Conservation (phyloP, 1,140 invertebrate genomes). For the Hermetia illucens region DNA sequence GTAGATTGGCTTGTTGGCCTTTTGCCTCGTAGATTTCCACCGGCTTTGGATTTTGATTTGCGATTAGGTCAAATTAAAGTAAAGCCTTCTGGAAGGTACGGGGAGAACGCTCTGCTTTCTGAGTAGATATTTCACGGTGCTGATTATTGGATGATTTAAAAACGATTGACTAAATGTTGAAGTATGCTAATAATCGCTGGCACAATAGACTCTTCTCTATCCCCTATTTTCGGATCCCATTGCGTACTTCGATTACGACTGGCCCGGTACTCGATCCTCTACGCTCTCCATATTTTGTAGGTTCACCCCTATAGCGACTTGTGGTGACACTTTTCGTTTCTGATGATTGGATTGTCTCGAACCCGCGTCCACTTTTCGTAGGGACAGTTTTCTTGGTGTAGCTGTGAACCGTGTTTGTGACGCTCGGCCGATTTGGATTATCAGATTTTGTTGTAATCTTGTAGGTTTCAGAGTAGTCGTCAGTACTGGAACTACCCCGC, state of each 20-base stretch:
- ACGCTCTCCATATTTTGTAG: conserved; percentile 8
- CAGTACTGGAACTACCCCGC: conserved; percentile 44
- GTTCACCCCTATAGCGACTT: conserved; percentile 38
- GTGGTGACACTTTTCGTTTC: conserved; percentile 53
- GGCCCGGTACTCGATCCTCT: conserved; percentile 6
- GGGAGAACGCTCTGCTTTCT: too few species aligned
- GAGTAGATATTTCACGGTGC: too few species aligned
- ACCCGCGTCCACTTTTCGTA: conserved; percentile 37
- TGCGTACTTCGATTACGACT: conserved; percentile 12
- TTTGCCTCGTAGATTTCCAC: too few species aligned
- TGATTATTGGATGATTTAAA: too few species aligned
- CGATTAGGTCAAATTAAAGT: too few species aligned
- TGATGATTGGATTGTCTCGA: conserved; percentile 48
- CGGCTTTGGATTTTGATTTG: too few species aligned
- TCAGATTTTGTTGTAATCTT: conserved; percentile 28
- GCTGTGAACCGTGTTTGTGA: conserved; percentile 51
- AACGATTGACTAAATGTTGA: too few species aligned
- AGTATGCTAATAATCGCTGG: too few species aligned
- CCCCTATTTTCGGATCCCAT: too few species aligned
- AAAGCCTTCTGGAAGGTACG: too few species aligned
- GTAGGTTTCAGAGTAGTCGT: conserved; percentile 50
- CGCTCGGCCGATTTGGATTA: conserved; percentile 42
- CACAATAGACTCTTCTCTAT: too few species aligned
- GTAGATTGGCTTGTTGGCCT: too few species aligned
- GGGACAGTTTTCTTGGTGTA: conserved; percentile 50